Conservation (phyloP, 2,797 vertebrate species). For the Poeciliopsis presidionis region DNA sequence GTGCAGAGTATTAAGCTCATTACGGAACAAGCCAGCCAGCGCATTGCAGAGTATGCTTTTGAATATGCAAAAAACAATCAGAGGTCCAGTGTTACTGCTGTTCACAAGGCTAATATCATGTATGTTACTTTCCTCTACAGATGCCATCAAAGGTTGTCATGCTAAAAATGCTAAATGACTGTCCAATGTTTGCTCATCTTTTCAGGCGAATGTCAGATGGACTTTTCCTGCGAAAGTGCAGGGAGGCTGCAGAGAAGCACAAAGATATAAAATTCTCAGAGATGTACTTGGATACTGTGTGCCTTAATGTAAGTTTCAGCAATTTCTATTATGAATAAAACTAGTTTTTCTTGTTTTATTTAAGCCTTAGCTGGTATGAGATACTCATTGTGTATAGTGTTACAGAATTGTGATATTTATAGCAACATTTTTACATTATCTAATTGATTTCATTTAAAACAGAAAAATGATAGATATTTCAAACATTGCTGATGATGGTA, state of each 20-base stretch:
- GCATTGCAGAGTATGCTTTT: constrained; percentile 95
- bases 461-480: not conserved
- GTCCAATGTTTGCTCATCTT: not conserved
- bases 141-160: not conserved
- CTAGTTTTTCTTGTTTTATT: not conserved
- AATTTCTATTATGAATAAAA: not conserved
- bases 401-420: not conserved
- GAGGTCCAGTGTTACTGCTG: constrained; percentile 89
- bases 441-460: not conserved
- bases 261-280: constrained; percentile 97
- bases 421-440: not conserved
- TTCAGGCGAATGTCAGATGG: constrained; percentile 96
- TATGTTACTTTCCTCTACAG: constrained; percentile 66
- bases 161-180: not conserved
- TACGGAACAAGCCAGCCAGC: constrained; percentile 90
- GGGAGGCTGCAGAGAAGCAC: constrained; percentile 93
- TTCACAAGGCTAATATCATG: constrained; percentile 99
- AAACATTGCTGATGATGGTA: not conserved
- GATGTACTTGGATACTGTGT: constrained; percentile 99
- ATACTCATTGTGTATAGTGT: not conserved
- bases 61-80: constrained; percentile 94
- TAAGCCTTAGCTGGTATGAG: not conserved
- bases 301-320: constrained; percentile 86
- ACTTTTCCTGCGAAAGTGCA: constrained; percentile 93
- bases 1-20: constrained; percentile 98